Conservation (phyloP, 2,113 vertebrate genomes). For the Chamaetylas fuelleborni region DNA sequence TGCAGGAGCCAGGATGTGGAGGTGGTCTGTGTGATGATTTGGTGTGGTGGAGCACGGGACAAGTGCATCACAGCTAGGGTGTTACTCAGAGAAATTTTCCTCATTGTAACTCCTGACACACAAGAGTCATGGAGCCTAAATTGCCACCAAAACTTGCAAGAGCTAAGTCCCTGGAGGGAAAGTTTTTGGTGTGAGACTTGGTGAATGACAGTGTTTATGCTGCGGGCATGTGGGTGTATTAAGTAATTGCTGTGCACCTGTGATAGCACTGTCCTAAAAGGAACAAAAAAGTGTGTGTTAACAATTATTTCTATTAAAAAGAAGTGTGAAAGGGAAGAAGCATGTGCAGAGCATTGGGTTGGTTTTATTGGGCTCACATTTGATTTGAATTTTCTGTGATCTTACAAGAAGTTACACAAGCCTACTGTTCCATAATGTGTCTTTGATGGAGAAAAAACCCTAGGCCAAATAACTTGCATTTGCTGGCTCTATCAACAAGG, state of each 20-base stretch:
- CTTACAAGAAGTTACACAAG: background rate
- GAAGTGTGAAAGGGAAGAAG: background rate
- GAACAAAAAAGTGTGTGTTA: background rate
- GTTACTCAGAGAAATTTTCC: background rate
- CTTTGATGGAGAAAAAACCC: background rate
- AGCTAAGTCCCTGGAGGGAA: background rate
- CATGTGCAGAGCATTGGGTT: background rate
- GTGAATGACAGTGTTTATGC: background rate
- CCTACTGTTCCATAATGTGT: background rate
- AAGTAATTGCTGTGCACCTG: background rate
- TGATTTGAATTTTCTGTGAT: background rate
- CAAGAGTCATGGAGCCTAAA: background rate
- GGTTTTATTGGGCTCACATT: background rate
- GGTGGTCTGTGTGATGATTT: background rate
- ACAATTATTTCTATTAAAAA: background rate
- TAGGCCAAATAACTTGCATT: background rate
- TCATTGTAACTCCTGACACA: background rate
- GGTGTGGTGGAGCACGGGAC: background rate
- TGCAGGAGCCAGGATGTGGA: background rate
- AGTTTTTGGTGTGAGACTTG: background rate
- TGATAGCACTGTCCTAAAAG: background rate
- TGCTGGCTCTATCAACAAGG: background rate
- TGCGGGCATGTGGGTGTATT: background rate
- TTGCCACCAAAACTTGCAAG: background rate
- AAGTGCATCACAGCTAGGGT: fast-evolving